phyloP scores from a whole-genome alignment of 2,888 invertebrate genomes.

The Watsonalla binaria region DNA sequence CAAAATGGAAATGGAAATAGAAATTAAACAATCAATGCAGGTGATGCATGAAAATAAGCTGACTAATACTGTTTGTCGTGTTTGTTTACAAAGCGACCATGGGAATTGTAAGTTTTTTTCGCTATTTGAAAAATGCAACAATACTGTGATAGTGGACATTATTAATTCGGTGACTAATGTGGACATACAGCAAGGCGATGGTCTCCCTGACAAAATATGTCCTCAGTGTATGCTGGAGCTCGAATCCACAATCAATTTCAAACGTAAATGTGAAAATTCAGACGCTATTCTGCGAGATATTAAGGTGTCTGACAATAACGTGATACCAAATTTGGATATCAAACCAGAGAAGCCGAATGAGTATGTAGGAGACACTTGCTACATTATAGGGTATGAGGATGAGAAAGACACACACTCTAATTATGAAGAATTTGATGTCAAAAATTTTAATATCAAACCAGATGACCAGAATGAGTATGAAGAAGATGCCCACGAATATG shows the following conservation, averaged over 20 bases:
- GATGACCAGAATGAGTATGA: background rate
- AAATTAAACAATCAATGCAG: no score
- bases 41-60: conserved; percentile 28
- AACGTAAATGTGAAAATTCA: conserved; percentile 51
- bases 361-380: no score
- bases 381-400: no score
- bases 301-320: background rate
- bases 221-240: conserved; percentile 48
- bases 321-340: background rate
- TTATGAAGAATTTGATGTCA: no score
- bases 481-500: background rate
- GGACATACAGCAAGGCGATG: conserved; percentile 45
- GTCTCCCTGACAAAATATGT: conserved; percentile 57
- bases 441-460: no score
- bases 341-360: conserved; percentile 1
- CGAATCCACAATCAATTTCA: conserved; percentile 50
- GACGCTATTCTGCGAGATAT: conserved; percentile 34
- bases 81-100: conserved; percentile 40
- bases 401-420: background rate
- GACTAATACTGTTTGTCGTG: conserved; percentile 42
- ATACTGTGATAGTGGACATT: conserved; percentile 40
- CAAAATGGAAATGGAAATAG: no score
- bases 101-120: conserved; percentile 34
- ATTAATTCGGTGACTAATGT: conserved; percentile 50
- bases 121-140: conserved; percentile 47